These are phyloP conservation scores for Neosilurus hyrtlii DNA, from an alignment of 2,797 vertebrate genomes.

Conservation along the genomic window DNA sequence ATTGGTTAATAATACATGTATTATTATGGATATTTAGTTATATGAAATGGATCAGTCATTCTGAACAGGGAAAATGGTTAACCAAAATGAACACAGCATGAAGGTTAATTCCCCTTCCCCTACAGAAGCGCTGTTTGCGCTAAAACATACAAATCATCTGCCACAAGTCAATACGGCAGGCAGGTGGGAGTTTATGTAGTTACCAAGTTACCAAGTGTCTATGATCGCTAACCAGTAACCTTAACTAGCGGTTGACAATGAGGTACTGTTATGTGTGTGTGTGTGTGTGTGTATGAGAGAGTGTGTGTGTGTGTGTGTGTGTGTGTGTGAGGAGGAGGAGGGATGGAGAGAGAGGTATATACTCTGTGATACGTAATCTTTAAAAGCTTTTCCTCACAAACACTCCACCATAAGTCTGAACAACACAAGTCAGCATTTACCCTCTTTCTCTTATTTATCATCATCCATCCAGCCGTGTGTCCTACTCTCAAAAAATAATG, in stretches of 20 bases:
- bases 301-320: neutral
- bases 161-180: neutral
- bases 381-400: slow-evolving; percentile 35
- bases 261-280: neutral
- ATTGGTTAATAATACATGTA: too few species aligned
- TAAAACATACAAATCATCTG: neutral
- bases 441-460: neutral
- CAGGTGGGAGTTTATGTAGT: neutral
- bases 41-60: too few species aligned
- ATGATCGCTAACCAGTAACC: neutral
- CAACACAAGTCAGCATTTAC: slow-evolving; percentile 19
- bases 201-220: neutral
- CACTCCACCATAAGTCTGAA: slow-evolving; percentile 7
- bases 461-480: neutral
- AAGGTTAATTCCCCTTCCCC: neutral
- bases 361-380: slow-evolving; percentile 8
- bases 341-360: neutral
- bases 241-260: neutral
- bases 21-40: too few species aligned
- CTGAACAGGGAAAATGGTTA: too few species aligned
- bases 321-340: neutral
- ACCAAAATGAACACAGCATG: too few species aligned
- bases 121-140: neutral
- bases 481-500: neutral
- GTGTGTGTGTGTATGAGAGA: neutral